These are phyloP conservation scores for Phocoena sinus DNA, from an alignment of 2,113 vertebrate genomes.

Conservation along the genomic window DNA sequence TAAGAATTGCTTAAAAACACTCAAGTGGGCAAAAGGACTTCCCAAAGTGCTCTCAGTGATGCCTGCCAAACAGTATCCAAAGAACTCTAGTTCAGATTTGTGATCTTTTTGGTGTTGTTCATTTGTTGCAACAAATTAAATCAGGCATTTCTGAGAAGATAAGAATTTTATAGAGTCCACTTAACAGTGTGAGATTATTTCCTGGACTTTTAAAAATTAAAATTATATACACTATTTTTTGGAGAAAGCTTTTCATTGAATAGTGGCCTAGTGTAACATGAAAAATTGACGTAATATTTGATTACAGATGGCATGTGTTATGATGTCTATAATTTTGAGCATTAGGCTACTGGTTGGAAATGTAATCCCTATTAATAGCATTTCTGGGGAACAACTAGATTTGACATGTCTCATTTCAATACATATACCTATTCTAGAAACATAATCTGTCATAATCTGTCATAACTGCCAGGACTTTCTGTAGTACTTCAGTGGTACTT, in stretches of 20 bases:
- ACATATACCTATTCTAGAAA: conserved; percentile 35
- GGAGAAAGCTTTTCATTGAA: not conserved
- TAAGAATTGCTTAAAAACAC: not conserved
- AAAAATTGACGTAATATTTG: not conserved
- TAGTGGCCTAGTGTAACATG: not conserved
- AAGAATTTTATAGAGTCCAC: not conserved
- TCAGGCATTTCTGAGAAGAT: not conserved
- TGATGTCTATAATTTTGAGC: not conserved
- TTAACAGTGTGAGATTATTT: not conserved
- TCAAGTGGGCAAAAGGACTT: not conserved
- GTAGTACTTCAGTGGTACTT: not conserved
- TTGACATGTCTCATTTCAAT: conserved; percentile 10
- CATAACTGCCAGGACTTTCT: conserved; percentile 26
- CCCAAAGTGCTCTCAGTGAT: not conserved
- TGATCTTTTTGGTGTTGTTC: not conserved
- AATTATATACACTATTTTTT: not conserved
- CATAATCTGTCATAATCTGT: not conserved
- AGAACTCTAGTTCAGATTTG: not conserved
- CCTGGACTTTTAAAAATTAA: not conserved
- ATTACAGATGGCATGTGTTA: not conserved
- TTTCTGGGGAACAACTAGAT: conserved; percentile 12
- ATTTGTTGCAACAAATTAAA: not conserved
- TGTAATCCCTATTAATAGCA: not conserved
- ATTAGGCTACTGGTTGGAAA: not conserved
- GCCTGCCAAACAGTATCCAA: not conserved